Percentiles rank a stretch among this genome's conserved stretches.
These are phyloP conservation scores for Eupithecia vulgata DNA, from an alignment of 2,888 invertebrate species.

Conservation along the genomic window DNA sequence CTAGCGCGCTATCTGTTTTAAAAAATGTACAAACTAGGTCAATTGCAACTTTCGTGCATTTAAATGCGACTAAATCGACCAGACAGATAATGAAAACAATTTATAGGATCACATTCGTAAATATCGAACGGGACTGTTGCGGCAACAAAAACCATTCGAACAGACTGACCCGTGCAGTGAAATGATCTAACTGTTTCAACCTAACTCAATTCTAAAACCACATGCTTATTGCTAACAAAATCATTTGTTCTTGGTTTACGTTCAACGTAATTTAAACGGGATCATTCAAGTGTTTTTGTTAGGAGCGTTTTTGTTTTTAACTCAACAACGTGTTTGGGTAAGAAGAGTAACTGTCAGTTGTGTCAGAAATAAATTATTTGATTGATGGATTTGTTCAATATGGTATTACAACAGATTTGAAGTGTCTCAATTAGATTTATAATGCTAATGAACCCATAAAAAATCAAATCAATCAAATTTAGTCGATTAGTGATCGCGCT, in stretches of 20 bases:
- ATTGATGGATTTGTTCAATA: too few relatives aligned
- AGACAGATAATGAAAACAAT: not conserved
- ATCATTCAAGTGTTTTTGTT: not conserved
- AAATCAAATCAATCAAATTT: too few relatives aligned
- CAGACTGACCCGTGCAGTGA: slow-evolving; percentile 62
- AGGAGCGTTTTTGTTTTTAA: too few relatives aligned
- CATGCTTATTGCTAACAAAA: slow-evolving; percentile 61
- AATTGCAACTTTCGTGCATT: not conserved
- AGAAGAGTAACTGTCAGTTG: too few relatives aligned
- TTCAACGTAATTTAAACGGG: not conserved
- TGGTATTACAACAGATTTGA: too few relatives aligned
- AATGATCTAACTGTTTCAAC: slow-evolving; percentile 71
- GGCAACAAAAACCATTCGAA: slow-evolving; percentile 63
- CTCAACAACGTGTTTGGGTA: too few relatives aligned
- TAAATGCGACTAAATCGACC: not conserved
- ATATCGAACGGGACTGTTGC: slow-evolving; percentile 62
- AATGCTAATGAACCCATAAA: too few relatives aligned
- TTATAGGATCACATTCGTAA: slow-evolving; percentile 45
- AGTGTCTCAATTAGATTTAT: too few relatives aligned
- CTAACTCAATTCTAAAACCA: slow-evolving; percentile 62
- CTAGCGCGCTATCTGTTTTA: not conserved
- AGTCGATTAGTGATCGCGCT: too few relatives aligned
- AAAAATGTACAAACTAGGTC: slow-evolving; percentile 20
- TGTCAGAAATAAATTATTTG: too few relatives aligned
- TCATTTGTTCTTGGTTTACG: slow-evolving; percentile 48